phyloP scores from a whole-genome alignment of 1,140 invertebrate genomes.

The Agrypnia vestita region DNA sequence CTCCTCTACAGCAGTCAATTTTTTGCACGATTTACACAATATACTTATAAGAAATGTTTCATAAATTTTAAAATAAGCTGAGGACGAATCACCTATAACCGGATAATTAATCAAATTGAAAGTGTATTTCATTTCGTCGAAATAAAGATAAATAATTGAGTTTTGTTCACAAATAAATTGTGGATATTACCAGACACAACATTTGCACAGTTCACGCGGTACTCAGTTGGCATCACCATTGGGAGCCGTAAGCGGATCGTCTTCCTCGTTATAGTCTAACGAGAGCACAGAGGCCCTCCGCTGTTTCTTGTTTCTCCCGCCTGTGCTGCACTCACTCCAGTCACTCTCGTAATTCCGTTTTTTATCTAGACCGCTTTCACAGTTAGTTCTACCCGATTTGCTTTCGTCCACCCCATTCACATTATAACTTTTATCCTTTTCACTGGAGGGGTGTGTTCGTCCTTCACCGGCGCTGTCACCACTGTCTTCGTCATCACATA shows the following conservation, averaged over 20 bases:
- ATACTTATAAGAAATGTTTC: constrained; percentile 25
- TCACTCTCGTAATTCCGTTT: constrained; percentile 71
- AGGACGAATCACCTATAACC: constrained; percentile 41
- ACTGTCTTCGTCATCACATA: constrained; percentile 59
- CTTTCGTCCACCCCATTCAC: constrained; percentile 66
- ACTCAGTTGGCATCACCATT: constrained; percentile 69
- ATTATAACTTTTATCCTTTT: constrained; percentile 62
- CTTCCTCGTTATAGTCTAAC: constrained; percentile 82
- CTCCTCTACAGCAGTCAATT: constrained; percentile 25
- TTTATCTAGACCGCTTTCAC: constrained; percentile 62
- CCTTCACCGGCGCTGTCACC: constrained; percentile 44
- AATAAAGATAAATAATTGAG: constrained; percentile 14
- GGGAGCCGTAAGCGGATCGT: constrained; percentile 70
- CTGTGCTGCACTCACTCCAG: constrained; percentile 69
- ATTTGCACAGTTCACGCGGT: not conserved
- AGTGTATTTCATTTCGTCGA: not conserved
- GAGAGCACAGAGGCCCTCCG: constrained; percentile 80
- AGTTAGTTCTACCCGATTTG: constrained; percentile 64
- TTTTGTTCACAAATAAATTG: constrained; percentile 4
- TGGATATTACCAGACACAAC: not conserved
- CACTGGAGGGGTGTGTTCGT: constrained; percentile 51
- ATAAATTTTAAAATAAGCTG: constrained; percentile 31
- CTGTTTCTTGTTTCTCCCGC: constrained; percentile 73
- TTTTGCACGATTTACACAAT: constrained; percentile 34
- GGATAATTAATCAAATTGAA: constrained; percentile 16